These are phyloP conservation scores for Matsumurasca onukii DNA, from an alignment of 1,140 invertebrate genomes.

Conservation along the genomic window DNA sequence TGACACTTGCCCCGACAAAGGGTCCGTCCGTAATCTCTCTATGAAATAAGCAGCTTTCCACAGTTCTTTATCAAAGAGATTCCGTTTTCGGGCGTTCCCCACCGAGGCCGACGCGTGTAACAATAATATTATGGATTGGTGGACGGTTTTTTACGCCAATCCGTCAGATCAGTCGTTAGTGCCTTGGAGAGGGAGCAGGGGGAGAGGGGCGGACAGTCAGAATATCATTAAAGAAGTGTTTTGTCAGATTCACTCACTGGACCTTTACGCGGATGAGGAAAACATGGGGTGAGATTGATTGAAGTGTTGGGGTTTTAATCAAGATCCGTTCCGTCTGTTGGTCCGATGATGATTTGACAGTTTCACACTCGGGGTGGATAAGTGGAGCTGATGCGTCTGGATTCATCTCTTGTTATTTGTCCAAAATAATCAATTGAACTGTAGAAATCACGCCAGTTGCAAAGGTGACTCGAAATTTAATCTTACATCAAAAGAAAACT, in stretches of 20 bases:
- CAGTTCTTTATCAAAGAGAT: slow-evolving; percentile 21
- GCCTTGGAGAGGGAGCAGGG: neutral
- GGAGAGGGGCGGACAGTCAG: slow-evolving; percentile 6
- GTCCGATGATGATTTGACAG: too few species aligned
- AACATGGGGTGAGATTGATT: too few species aligned
- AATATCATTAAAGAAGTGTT: slow-evolving; percentile 23
- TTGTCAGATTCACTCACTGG: neutral
- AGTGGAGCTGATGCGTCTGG: too few species aligned
- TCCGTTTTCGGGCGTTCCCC: neutral
- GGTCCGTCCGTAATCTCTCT: neutral
- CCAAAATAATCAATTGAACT: too few species aligned
- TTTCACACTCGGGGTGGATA: too few species aligned
- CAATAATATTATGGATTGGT: slow-evolving; percentile 26
- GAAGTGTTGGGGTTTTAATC: too few species aligned
- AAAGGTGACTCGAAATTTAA: too few species aligned
- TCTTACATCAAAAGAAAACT: too few species aligned
- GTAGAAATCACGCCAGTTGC: too few species aligned
- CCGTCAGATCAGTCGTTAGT: slow-evolving; percentile 12
- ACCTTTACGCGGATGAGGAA: too few species aligned
- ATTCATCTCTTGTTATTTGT: too few species aligned
- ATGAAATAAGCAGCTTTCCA: slow-evolving; percentile 26
- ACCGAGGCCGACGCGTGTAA: slow-evolving; percentile 4
- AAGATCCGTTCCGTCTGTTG: too few species aligned
- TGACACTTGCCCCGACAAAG: neutral
- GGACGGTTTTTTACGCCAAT: slow-evolving; percentile 17